Base-by-base conservation (phyloP, 2,888 invertebrate species). In the Aphidoletes aphidimyza region DNA sequence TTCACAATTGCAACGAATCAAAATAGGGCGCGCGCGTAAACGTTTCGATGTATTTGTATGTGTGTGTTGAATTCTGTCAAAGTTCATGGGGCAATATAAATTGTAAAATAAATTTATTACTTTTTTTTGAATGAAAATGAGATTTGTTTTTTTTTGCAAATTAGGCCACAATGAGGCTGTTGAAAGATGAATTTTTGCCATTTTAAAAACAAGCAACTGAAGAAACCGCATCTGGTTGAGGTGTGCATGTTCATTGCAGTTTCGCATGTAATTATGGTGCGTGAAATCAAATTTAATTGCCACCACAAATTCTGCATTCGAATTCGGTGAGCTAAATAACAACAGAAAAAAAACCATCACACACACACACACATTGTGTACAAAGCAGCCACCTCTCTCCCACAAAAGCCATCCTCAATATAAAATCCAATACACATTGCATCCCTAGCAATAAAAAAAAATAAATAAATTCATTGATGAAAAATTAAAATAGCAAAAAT, bases 211-310 rank as follows among this genome's bases (percentile, higher is more conserved):
- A 22, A 22, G 22, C 54, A 54, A 22, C 22, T 22, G 22, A n/a
- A 22, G 54, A 54, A 54, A 54, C n/a, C 47, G 19, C 47, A 47
- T 47, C 47, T 47, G 47, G 9, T 37, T 81, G 81, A 81, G 37
- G n/a, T 11, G 37, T 37, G 37, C 37, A 81, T 81, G 81, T 37
- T 37, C 54, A 54, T 19, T 6, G 37, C 22, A n/a, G n/a, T n/a
- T n/a, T n/a, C n/a, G n/a, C 37, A n/a, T 6, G 37, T 37, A 81
- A 37, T 81, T 81, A 81, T 81, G 37, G 81, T 81, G 81, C 37
- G 81, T 81, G 81, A 81, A 81, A 81, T 81, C 81, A 81, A 81
- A 37, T 81, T 81, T 37, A 37, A 81, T 81, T 81, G 81, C 81
- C 37, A 37, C 9, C 37, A 81, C 36, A 81, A 81, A 37, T 81